Evolutionary conservation across 64 coral and sea anemone genomes (phyloP).

Genomic region (Trachythela sp.): DNA sequence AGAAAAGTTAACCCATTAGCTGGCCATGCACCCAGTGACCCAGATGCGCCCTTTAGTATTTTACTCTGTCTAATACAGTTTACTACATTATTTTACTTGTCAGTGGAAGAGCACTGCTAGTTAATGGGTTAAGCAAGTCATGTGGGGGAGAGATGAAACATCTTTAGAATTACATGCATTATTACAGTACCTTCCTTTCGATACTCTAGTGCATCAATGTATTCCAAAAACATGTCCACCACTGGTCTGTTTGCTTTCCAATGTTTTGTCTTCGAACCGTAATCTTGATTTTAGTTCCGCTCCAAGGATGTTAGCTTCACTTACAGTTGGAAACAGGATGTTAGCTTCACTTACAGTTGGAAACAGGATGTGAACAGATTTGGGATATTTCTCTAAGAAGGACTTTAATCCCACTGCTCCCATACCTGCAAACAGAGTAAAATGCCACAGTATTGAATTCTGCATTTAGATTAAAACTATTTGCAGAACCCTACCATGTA

Average conservation of each 20-base stretch:
- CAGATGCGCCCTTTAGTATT: neutral
- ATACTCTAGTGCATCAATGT: constrained; percentile 6
- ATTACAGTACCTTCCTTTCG: constrained; percentile 9
- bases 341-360: neutral
- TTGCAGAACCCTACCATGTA: neutral
- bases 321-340: neutral
- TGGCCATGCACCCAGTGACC: neutral
- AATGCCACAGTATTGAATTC: neutral
- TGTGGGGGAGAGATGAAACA: neutral
- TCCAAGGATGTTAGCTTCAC: neutral
- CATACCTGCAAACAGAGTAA: neutral
- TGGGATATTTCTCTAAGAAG: neutral
- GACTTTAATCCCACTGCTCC: constrained; percentile 1
- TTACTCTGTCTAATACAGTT: neutral
- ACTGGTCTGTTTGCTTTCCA: constrained; percentile 10
- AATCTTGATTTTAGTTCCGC: constrained; percentile 7
- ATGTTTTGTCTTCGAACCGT: neutral
- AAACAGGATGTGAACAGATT: neutral
- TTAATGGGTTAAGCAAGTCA: neutral
- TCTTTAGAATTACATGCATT: neutral
- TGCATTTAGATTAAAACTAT: neutral
- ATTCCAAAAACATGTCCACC: neutral
- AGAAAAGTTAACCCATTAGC: neutral
- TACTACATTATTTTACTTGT: neutral
- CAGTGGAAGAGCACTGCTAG: neutral